phyloP scores from a whole-genome alignment of 2,797 vertebrate genomes.

The Clarias laeviceps region DNA sequence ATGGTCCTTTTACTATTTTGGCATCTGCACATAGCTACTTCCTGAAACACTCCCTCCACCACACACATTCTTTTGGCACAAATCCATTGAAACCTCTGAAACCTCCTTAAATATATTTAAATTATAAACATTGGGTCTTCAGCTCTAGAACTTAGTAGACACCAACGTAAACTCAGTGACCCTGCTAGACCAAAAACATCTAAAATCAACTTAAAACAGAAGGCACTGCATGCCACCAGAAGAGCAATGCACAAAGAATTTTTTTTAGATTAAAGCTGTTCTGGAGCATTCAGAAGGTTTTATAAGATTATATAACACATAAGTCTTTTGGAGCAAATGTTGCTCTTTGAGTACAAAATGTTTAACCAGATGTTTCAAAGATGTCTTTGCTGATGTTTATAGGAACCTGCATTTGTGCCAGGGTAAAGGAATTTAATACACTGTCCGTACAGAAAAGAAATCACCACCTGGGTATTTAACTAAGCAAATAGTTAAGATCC shows the following conservation, averaged over 20 bases:
- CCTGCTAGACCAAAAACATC: background rate
- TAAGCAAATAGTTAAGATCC: no score
- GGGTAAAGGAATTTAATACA: background rate
- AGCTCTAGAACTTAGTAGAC: background rate
- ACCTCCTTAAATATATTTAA: background rate
- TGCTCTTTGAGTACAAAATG: background rate
- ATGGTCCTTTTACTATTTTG: background rate
- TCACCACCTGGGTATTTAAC: no score
- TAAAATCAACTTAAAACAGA: background rate
- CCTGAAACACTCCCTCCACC: background rate
- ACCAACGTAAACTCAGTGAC: background rate
- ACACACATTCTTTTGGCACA: background rate
- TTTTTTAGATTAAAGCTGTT: background rate
- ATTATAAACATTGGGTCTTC: background rate
- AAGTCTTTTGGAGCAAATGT: background rate
- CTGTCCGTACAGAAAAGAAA: no score
- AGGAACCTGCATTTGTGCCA: background rate
- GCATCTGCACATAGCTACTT: background rate
- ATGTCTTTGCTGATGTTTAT: background rate
- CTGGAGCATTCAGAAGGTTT: background rate
- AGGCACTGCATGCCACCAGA: background rate
- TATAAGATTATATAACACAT: constrained; percentile 7
- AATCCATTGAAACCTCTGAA: background rate
- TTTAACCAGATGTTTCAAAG: constrained; percentile 9
- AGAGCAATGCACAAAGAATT: background rate